Evolutionary conservation across 2,113 vertebrate genomes (phyloP).

Genomic region (Cololabis saira): DNA sequence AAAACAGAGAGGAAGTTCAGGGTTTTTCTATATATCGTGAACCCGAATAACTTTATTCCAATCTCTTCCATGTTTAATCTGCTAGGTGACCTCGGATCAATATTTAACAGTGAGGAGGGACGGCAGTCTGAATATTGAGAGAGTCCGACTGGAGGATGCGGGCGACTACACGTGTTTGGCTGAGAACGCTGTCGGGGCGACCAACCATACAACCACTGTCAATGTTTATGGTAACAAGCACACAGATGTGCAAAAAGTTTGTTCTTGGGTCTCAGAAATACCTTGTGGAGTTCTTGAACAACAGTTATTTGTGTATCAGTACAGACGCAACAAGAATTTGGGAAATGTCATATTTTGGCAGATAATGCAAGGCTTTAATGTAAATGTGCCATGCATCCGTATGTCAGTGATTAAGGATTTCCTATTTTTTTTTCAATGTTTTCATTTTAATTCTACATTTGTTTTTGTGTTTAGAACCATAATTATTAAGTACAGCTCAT

Average conservation of each 20-base stretch:
- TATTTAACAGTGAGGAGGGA: conserved; percentile 89
- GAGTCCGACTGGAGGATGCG: conserved; percentile 85
- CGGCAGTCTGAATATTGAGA: conserved; percentile 93
- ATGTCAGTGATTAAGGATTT: too few species aligned
- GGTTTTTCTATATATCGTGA: neutral
- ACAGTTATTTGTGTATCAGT: too few species aligned
- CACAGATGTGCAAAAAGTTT: neutral
- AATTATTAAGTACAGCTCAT: too few species aligned
- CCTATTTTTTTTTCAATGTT: too few species aligned
- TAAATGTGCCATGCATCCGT: too few species aligned
- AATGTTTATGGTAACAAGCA: conserved; percentile 84
- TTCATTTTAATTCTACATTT: too few species aligned
- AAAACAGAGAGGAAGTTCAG: neutral
- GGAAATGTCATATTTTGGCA: too few species aligned
- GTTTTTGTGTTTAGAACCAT: too few species aligned
- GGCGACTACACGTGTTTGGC: conserved; percentile 93
- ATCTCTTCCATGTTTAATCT: neutral
- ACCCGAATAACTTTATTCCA: neutral
- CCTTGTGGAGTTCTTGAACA: too few species aligned
- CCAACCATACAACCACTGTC: conserved; percentile 87
- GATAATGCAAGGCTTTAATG: too few species aligned
- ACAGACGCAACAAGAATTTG: too few species aligned
- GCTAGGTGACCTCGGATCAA: conserved; percentile 88
- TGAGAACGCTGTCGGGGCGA: conserved; percentile 87
- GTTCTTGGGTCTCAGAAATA: too few species aligned